A percentile compares a stretch with the other conserved stretches of the same genome.
These are phyloP conservation scores for Serrognathus titanus DNA, from an alignment of 2,888 invertebrate genomes.

Conservation along the genomic window DNA sequence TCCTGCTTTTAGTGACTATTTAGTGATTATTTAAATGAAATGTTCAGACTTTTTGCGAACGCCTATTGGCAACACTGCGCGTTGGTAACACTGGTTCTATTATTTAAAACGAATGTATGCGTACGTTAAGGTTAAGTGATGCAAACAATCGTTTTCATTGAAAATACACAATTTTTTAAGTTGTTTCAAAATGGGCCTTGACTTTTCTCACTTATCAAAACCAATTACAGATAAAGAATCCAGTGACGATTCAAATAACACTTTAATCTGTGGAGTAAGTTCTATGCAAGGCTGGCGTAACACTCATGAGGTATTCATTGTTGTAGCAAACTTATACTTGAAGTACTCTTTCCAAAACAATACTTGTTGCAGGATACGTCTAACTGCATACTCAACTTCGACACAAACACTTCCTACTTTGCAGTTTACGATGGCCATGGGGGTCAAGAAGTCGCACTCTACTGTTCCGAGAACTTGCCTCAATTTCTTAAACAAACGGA, in stretches of 20 bases:
- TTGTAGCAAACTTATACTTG: no score
- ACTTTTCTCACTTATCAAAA: slow-evolving; percentile 88
- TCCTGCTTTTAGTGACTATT: no score
- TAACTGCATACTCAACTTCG: slow-evolving; percentile 85
- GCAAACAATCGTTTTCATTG: no score
- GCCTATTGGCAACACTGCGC: no score
- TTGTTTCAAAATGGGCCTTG: slow-evolving; percentile 65
- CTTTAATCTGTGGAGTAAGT: slow-evolving; percentile 83
- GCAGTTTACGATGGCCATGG: slow-evolving; percentile 99
- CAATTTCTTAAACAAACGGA: slow-evolving; percentile 74
- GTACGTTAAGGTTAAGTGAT: no score
- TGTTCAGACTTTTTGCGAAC: no score
- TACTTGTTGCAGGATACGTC: slow-evolving; percentile 91
- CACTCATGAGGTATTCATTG: slow-evolving; percentile 83
- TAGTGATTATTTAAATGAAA: no score
- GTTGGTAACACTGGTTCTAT: no score
- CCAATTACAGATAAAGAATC: slow-evolving; percentile 89
- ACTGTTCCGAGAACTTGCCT: slow-evolving; percentile 82
- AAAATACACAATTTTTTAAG: no score
- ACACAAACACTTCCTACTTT: slow-evolving; percentile 79
- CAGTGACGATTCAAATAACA: slow-evolving; percentile 69
- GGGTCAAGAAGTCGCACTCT: slow-evolving; percentile 92
- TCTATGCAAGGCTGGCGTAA: slow-evolving; percentile 99
- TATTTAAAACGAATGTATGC: no score
- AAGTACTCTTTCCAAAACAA: no score